Conservation (phyloP, 2,797 vertebrate species). For the Clarias fuscus region DNA sequence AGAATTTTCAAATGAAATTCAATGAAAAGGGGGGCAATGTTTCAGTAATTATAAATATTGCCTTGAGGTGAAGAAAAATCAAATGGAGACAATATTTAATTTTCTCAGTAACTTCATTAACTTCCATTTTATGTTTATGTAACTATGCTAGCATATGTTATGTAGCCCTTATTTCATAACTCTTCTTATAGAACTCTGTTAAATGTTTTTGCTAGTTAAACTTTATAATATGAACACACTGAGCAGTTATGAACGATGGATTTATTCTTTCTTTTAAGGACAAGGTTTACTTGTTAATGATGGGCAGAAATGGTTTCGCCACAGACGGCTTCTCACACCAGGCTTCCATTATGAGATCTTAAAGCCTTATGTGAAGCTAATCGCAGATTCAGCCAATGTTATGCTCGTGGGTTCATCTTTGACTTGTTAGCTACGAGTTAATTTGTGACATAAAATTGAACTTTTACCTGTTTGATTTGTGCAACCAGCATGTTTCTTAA, state of each 20-base stretch:
- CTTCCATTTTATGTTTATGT: not conserved
- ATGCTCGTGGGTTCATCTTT: constrained; percentile 83
- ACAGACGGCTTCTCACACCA: constrained; percentile 84
- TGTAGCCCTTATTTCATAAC: not conserved
- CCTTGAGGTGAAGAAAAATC: too few relatives aligned
- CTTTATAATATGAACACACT: not conserved
- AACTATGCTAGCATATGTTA: not conserved
- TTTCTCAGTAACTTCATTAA: not conserved
- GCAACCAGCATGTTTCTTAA: not conserved
- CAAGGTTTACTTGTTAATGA: constrained; percentile 80
- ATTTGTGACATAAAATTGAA: not conserved
- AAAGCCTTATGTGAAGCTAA: constrained; percentile 81
- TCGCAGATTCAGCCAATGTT: constrained; percentile 71
- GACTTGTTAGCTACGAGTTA: not conserved
- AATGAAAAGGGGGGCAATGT: too few relatives aligned
- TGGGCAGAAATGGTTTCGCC: constrained; percentile 86
- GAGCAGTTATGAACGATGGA: not conserved
- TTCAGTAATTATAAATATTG: too few relatives aligned
- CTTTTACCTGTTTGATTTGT: not conserved
- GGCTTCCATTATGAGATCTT: constrained; percentile 89
- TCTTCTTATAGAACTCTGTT: not conserved
- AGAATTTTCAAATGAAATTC: too few relatives aligned
- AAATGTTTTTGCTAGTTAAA: not conserved
- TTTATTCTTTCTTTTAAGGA: constrained; percentile 69
- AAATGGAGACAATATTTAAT: not conserved